Percentiles rank a stretch among this genome's conserved stretches.
Conservation (phyloP, 2,888 invertebrate species). For the Amphipoea oculea region DNA sequence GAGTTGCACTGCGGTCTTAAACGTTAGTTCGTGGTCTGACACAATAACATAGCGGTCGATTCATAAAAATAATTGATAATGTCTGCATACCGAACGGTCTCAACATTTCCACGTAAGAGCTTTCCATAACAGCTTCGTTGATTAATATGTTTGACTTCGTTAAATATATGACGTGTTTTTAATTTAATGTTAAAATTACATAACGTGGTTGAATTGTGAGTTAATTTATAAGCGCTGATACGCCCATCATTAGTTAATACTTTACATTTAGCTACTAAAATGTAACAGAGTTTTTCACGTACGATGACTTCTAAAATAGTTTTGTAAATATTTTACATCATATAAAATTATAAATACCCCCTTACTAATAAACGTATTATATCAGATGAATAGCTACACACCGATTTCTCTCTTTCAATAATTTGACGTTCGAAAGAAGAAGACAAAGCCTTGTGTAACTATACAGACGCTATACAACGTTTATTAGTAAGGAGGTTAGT, state of each 20-base stretch:
- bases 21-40: slow-evolving; percentile 63
- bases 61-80: slow-evolving; percentile 68
- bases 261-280: neutral
- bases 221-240: slow-evolving; percentile 23
- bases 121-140: slow-evolving; percentile 63
- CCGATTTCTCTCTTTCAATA: too few relatives aligned
- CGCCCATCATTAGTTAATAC: slow-evolving; percentile 1
- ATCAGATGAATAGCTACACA: too few relatives aligned
- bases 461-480: too few relatives aligned
- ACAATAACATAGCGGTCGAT: slow-evolving; percentile 65
- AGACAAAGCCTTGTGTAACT: too few relatives aligned
- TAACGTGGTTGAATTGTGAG: slow-evolving; percentile 37
- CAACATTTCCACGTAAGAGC: slow-evolving; percentile 63
- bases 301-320: slow-evolving; percentile 50
- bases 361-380: too few relatives aligned
- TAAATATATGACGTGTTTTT: slow-evolving; percentile 74
- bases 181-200: slow-evolving; percentile 68
- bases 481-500: too few relatives aligned
- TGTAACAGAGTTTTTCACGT: neutral
- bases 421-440: too few relatives aligned
- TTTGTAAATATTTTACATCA: slow-evolving; percentile 57
- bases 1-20: slow-evolving; percentile 37
- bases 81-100: slow-evolving; percentile 65
- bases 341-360: neutral
- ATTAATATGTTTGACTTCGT: slow-evolving; percentile 74